These are phyloP conservation scores for Cerceris rybyensis DNA, from an alignment of 2,888 invertebrate species.

Conservation along the genomic window DNA sequence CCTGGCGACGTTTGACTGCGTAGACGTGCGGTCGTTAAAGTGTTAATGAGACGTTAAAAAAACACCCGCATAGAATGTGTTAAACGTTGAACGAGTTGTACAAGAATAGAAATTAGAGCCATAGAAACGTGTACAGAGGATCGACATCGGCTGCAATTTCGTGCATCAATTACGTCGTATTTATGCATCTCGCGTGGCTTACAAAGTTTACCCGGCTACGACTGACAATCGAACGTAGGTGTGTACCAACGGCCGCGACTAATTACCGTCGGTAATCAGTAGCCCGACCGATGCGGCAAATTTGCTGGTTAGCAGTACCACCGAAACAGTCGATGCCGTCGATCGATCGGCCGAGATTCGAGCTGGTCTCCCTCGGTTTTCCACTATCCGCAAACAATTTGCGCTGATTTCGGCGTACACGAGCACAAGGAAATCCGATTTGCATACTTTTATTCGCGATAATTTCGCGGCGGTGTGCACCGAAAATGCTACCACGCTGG, in stretches of 20 bases:
- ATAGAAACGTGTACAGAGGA: too few species aligned
- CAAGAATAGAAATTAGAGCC: too few species aligned
- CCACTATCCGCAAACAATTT: conserved; percentile 45
- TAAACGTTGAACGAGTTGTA: too few species aligned
- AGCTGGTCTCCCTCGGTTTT: conserved; percentile 7
- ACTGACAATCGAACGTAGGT: conserved; percentile 36
- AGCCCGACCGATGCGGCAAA: conserved; percentile 49
- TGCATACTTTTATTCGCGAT: too few species aligned
- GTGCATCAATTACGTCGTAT: conserved; percentile 15
- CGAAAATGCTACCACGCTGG: too few species aligned
- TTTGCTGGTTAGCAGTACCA: conserved; percentile 55
- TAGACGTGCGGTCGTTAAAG: too few species aligned
- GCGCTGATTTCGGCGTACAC: conserved; percentile 18
- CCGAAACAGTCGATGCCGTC: conserved; percentile 42
- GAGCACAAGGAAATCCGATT: neutral
- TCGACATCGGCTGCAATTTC: too few species aligned
- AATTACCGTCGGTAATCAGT: conserved; percentile 61
- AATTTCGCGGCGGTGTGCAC: neutral
- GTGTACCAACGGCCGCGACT: conserved; percentile 39
- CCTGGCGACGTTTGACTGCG: too few species aligned
- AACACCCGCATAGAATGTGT: too few species aligned
- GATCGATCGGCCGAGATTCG: conserved; percentile 36
- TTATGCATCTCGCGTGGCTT: conserved; percentile 25
- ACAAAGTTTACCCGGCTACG: conserved; percentile 43
- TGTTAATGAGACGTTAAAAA: too few species aligned